These are phyloP conservation scores for Solea solea DNA, from an alignment of 2,113 vertebrate genomes.

Conservation along the genomic window DNA sequence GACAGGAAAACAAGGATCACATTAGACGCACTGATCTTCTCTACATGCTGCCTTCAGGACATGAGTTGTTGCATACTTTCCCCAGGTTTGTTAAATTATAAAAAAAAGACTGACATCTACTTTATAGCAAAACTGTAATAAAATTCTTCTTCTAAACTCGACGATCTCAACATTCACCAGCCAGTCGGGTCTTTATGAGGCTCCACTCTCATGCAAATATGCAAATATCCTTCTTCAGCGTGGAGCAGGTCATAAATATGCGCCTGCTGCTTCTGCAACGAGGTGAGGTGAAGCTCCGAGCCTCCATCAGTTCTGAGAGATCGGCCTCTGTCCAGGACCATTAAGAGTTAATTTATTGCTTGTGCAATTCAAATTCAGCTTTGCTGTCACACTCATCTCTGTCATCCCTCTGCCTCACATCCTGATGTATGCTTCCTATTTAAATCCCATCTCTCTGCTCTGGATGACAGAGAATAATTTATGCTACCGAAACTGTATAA, in stretches of 20 bases:
- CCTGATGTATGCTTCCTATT: conserved; percentile 65
- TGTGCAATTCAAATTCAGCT: conserved; percentile 38
- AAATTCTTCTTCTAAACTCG: conserved; percentile 4
- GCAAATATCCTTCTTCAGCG: conserved; percentile 34
- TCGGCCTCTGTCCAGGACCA: conserved; percentile 26
- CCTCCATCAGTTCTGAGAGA: conserved; percentile 29
- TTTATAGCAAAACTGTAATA: not conserved
- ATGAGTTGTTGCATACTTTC: not conserved
- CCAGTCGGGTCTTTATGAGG: conserved; percentile 63
- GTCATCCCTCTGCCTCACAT: conserved; percentile 39
- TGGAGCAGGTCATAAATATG: conserved; percentile 65
- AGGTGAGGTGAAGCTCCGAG: conserved; percentile 12
- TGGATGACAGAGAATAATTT: conserved; percentile 63
- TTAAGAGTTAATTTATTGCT: conserved; percentile 69
- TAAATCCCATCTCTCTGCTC: conserved; percentile 67
- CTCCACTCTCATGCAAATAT: conserved; percentile 31
- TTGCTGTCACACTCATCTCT: conserved; percentile 59
- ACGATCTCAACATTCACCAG: conserved; percentile 14
- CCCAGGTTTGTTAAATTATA: conserved; percentile 1
- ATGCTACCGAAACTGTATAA: conserved; percentile 43
- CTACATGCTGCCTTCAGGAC: not conserved
- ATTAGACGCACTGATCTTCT: conserved; percentile 16
- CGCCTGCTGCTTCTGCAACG: conserved; percentile 15
- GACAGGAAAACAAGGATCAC: not conserved
- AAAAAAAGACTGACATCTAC: not conserved